Percentiles rank a stretch among this genome's conserved stretches.
Conservation (phyloP, 2,113 vertebrate genomes). For the Urocynchramus pylzowi region DNA sequence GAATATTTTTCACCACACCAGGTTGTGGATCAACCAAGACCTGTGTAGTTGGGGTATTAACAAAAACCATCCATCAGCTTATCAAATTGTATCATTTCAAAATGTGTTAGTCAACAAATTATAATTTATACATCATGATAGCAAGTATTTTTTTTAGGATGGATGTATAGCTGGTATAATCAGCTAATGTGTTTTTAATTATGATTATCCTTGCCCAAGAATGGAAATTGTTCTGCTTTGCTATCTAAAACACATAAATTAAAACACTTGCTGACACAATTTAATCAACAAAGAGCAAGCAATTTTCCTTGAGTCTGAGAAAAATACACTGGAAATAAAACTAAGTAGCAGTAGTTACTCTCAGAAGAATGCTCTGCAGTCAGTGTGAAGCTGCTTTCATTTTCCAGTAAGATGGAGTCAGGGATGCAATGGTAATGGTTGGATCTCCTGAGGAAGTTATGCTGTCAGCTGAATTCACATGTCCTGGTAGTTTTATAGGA, state of each 20-base stretch:
- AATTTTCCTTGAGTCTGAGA: background rate
- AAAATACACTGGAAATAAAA: background rate
- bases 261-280: background rate
- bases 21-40: background rate
- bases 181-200: conserved; percentile 44
- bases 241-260: background rate
- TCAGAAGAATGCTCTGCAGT: background rate
- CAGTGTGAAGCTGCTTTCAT: background rate
- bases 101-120: background rate
- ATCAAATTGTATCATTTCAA: background rate
- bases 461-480: background rate
- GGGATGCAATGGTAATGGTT: background rate
- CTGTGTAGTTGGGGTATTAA: rapidly evolving
- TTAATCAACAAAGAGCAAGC: conserved; percentile 1
- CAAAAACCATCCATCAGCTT: background rate
- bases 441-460: background rate
- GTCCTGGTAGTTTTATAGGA: background rate
- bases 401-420: background rate
- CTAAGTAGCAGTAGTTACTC: background rate
- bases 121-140: background rate
- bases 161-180: background rate
- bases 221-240: conserved; percentile 16
- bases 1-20: background rate
- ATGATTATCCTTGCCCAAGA: conserved; percentile 9
- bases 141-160: background rate